Evolutionary conservation across 2,888 invertebrate genomes (phyloP), one percentile per base, ranked within the genome.

Genomic region (Ochropacha duplaris): DNA sequence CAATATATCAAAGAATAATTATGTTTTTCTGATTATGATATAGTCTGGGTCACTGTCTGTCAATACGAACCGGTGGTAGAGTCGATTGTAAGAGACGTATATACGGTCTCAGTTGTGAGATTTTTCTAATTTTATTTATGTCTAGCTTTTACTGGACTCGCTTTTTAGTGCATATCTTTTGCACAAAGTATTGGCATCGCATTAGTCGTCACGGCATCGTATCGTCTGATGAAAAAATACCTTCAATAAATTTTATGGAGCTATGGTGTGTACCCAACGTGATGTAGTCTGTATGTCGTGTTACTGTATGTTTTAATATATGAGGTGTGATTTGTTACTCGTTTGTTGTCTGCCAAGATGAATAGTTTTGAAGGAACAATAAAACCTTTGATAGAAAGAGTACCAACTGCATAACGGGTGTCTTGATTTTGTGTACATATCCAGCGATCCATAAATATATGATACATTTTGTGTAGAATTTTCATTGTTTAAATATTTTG

Each of bases 261-360:
- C 36, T 36, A 36, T 36, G 36, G 36, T 36, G 36, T 36, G 36
- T 36, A 36, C 2, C 34, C 34, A n/a, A 36, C n/a, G 36, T 36
- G 36, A 4, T 36, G 36, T 36, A 36, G 36, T 36, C 36, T 36
- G n/a, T n/a, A 36, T 36, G 34, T 36, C 9, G n/a, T 36, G n/a
- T 36, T 6, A n/a, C 5, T 36, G 36, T 36, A 36, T 36, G n/a
- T 36, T 36, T 36, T 36, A 36, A 36, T 36, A 36, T 36, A 36
- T n/a, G 36, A 36, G 16, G 28, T 28, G 51, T 51, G 51, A 51
- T 51, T 51, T 51, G 51, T 51, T 51, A 6, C 28, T 16, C 11
- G 26, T 16, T 11, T 14, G 22, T 14, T 24, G 36, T 36, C n/a
- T 36, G 36, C 22, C 11, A 19, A 51, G 51, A 51, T 31, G 16